These are phyloP conservation scores for Sycophila texana DNA, from an alignment of 2,888 invertebrate genomes.

Conservation along the genomic window DNA sequence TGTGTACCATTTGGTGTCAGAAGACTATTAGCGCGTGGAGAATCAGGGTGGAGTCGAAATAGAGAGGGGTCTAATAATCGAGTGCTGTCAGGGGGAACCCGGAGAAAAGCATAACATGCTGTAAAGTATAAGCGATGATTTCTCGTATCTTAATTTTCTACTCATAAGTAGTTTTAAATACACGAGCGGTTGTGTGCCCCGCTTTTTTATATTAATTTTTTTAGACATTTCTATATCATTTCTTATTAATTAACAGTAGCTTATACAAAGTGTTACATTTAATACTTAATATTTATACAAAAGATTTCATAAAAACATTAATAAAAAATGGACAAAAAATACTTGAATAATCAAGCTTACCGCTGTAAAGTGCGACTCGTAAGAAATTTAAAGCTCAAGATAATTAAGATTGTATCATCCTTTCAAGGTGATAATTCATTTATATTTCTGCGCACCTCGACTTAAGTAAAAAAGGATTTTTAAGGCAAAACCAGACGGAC, in stretches of 20 bases:
- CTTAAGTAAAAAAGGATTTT: no score
- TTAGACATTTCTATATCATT: not conserved
- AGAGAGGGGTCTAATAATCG: conserved; percentile 22
- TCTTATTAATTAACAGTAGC: no score
- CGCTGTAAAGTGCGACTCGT: no score
- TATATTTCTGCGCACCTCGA: no score
- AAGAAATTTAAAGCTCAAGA: no score
- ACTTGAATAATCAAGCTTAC: no score
- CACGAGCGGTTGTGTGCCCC: not conserved
- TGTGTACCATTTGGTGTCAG: conserved; percentile 31
- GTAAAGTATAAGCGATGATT: conserved; percentile 25
- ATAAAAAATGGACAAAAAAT: no score
- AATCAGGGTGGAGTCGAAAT: conserved; percentile 48
- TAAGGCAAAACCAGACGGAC: conserved; percentile 42
- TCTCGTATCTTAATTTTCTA: conserved; percentile 13
- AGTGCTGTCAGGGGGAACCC: conserved; percentile 22
- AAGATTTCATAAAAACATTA: no score
- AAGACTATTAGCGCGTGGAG: conserved; percentile 33
- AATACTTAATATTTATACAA: no score
- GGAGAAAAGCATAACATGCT: conserved; percentile 21
- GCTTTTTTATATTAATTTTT: not conserved
- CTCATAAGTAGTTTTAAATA: not conserved
- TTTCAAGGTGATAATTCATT: no score
- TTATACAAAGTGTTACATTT: no score
- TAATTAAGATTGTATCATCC: no score